Evolutionary conservation across 2,888 invertebrate genomes (phyloP).

Genomic region (Megalurothrips usitatus): DNA sequence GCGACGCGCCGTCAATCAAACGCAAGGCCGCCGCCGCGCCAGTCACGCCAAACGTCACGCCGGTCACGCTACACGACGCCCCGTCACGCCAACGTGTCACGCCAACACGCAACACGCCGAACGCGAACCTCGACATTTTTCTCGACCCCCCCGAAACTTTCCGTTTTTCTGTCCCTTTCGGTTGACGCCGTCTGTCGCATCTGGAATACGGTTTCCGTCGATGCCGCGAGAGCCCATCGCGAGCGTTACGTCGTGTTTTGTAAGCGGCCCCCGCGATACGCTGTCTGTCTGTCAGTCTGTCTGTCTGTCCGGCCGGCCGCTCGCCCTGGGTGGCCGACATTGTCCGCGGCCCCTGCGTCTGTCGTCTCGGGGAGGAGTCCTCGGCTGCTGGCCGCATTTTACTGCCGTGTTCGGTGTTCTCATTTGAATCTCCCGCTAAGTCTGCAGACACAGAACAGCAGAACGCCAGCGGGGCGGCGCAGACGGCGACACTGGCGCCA

Average conservation of each 20-base stretch:
- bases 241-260: too few species aligned
- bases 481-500: too few species aligned
- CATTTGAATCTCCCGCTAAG: background rate
- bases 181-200: too few species aligned
- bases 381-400: background rate
- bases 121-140: background rate
- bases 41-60: background rate
- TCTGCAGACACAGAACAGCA: too few species aligned
- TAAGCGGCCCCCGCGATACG: too few species aligned
- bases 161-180: background rate
- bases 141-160: background rate
- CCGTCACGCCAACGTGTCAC: background rate
- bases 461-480: too few species aligned
- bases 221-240: too few species aligned
- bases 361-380: background rate
- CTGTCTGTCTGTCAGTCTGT: background rate
- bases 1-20: slow-evolving; percentile 15
- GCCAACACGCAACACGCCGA: background rate
- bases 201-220: too few species aligned
- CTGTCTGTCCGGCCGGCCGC: background rate
- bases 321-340: background rate
- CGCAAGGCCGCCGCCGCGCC: slow-evolving; percentile 10
- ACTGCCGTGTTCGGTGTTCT: background rate
- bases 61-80: background rate
- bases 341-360: background rate